phyloP scores from a whole-genome alignment of 92 coral and sea anemone genomes.

The Bergia puertoricense region DNA sequence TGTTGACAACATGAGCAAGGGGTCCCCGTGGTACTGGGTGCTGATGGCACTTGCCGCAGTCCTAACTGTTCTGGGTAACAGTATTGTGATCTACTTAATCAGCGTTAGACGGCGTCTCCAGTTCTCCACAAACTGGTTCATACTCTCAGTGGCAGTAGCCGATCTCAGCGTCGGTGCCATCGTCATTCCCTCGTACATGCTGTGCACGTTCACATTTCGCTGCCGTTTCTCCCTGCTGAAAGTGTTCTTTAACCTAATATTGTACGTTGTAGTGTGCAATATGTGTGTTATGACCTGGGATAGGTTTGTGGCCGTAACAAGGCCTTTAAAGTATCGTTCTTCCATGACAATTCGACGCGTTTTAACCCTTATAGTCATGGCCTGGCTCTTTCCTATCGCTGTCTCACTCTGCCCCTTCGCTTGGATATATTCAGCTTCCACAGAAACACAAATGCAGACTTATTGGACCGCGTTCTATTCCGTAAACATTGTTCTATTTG shows the following conservation, averaged over 20 bases:
- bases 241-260: conserved; percentile 69
- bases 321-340: conserved; percentile 63
- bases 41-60: conserved; percentile 55
- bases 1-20: background rate
- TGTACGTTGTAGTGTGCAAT: conserved; percentile 65
- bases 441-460: conserved; percentile 8
- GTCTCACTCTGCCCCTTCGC: conserved; percentile 63
- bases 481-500: conserved; percentile 50
- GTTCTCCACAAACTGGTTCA: conserved; percentile 69
- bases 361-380: conserved; percentile 37
- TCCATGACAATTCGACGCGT: conserved; percentile 57
- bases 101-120: conserved; percentile 56
- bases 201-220: conserved; percentile 47
- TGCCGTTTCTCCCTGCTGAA: conserved; percentile 55
- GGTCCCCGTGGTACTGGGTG: conserved; percentile 61
- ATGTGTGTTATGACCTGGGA: conserved; percentile 74
- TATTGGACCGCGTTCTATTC: conserved; percentile 37
- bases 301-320: conserved; percentile 67
- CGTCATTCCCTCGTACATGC: conserved; percentile 67
- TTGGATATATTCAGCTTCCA: conserved; percentile 43
- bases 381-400: conserved; percentile 61
- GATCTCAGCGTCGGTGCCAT: conserved; percentile 73
- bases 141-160: conserved; percentile 77
- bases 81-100: conserved; percentile 67
- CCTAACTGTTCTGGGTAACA: conserved; percentile 72